These are phyloP conservation scores for Epinephelus coioides DNA, from an alignment of 2,797 vertebrate genomes.

Conservation along the genomic window DNA sequence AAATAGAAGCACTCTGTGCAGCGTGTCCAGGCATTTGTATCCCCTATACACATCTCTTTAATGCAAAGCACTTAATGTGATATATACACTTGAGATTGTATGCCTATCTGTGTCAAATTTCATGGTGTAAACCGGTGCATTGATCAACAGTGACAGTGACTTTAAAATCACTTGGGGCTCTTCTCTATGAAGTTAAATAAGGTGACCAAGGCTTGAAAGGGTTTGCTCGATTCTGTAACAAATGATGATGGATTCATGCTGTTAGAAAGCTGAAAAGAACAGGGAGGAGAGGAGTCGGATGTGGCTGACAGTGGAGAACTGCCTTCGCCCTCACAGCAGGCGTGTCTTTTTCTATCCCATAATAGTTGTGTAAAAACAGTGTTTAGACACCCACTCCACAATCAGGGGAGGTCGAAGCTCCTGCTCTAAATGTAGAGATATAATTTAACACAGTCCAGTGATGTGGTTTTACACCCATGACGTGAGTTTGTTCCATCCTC, in stretches of 20 bases:
- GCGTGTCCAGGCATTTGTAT: conserved; percentile 26
- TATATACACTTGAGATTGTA: conserved; percentile 21
- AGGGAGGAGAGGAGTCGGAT: conserved; percentile 44
- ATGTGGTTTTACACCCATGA: neutral
- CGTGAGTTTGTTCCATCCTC: neutral
- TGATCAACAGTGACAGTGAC: conserved; percentile 56
- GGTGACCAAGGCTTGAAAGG: conserved; percentile 33
- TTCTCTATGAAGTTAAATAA: conserved; percentile 53
- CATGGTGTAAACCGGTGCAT: conserved; percentile 25
- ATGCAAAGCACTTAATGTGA: conserved; percentile 42
- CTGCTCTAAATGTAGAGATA: conserved; percentile 45
- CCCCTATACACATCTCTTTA: conserved; percentile 29
- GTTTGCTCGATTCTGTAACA: conserved; percentile 55
- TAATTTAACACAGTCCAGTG: conserved; percentile 1
- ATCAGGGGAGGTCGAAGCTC: conserved; percentile 10
- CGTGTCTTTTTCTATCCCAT: conserved; percentile 41
- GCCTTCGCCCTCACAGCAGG: conserved; percentile 28
- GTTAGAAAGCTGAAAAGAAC: conserved; percentile 64
- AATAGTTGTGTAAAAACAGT: conserved; percentile 46
- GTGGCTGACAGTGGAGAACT: conserved; percentile 44
- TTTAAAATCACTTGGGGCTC: conserved; percentile 40
- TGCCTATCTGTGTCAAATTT: conserved; percentile 39
- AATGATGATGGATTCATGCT: conserved; percentile 75
- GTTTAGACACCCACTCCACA: conserved; percentile 38
- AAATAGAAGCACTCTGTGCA: conserved; percentile 20